phyloP scores from a whole-genome alignment of 2,888 invertebrate genomes.

The Pristionchus exspectatus region DNA sequence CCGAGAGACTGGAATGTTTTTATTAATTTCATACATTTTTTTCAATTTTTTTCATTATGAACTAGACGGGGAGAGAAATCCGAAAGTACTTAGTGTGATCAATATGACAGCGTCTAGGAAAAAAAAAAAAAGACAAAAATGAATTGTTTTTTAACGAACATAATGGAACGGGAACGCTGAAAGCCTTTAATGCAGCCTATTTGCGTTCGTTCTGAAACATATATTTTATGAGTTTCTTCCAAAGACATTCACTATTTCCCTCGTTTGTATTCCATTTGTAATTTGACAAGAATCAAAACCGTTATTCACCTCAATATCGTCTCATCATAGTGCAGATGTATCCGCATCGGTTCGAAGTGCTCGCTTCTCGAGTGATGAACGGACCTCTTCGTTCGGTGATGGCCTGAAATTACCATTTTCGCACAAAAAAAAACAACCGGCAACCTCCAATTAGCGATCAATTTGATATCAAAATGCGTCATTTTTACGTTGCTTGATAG shows the following conservation, averaged over 20 bases:
- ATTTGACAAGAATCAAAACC: not conserved
- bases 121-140: not conserved
- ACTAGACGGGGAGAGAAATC: too few relatives aligned
- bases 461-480: too few relatives aligned
- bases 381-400: not conserved
- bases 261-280: not conserved
- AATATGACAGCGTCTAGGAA: not conserved
- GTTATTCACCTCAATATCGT: conserved; percentile 58
- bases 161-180: too few relatives aligned
- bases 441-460: too few relatives aligned
- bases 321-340: conserved; percentile 67
- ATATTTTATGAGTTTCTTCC: too few relatives aligned
- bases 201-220: too few relatives aligned
- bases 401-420: too few relatives aligned
- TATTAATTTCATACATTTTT: too few relatives aligned
- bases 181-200: too few relatives aligned
- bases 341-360: conserved; percentile 64
- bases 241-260: too few relatives aligned
- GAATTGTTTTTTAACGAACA: not conserved
- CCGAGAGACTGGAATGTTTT: conserved; percentile 54
- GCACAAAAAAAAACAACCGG: too few relatives aligned
- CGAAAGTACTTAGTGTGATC: not conserved
- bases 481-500: too few relatives aligned
- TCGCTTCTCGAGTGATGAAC: conserved; percentile 21
- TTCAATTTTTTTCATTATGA: not conserved